A percentile compares a stretch with the other conserved stretches of the same genome.
Conservation (phyloP, 2,888 invertebrate species). For the Amorpha juglandis region DNA sequence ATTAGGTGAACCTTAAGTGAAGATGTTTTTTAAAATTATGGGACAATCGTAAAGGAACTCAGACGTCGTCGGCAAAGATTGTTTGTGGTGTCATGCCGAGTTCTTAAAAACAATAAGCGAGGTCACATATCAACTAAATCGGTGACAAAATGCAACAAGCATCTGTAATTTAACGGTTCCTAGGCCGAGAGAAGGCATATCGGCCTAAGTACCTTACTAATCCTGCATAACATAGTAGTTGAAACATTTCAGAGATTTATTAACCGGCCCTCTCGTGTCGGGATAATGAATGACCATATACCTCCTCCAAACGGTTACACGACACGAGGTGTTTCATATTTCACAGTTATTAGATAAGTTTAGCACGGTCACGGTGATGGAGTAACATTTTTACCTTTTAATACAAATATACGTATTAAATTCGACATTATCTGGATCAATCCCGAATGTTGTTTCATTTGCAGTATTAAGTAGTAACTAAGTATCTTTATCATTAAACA, state of each 20-base stretch:
- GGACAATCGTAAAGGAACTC: conserved; percentile 45
- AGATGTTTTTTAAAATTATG: conserved; percentile 57
- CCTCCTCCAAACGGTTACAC: conserved; percentile 33
- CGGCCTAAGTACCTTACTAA: conserved; percentile 48
- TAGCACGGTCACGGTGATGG: conserved; percentile 11
- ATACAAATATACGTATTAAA: background rate
- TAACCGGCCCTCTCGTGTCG: conserved; percentile 47
- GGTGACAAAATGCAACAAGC: conserved; percentile 50
- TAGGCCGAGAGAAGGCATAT: conserved; percentile 29
- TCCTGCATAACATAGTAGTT: conserved; percentile 59
- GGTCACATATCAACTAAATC: conserved; percentile 54
- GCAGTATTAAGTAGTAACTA: no score
- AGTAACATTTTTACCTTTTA: conserved; percentile 5
- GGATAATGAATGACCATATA: conserved; percentile 50
- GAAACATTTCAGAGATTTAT: conserved; percentile 59
- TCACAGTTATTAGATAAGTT: conserved; percentile 34
- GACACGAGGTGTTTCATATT: conserved; percentile 37
- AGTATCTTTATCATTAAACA: no score
- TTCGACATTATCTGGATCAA: background rate
- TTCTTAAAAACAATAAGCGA: conserved; percentile 56
- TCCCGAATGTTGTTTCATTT: background rate
- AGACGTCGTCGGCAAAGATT: conserved; percentile 43
- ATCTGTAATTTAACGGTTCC: conserved; percentile 58
- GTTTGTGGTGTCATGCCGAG: conserved; percentile 42
- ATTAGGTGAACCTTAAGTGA: conserved; percentile 28